Conservation (phyloP, 2,888 invertebrate genomes). For the Lamellibrachia satsuma region DNA sequence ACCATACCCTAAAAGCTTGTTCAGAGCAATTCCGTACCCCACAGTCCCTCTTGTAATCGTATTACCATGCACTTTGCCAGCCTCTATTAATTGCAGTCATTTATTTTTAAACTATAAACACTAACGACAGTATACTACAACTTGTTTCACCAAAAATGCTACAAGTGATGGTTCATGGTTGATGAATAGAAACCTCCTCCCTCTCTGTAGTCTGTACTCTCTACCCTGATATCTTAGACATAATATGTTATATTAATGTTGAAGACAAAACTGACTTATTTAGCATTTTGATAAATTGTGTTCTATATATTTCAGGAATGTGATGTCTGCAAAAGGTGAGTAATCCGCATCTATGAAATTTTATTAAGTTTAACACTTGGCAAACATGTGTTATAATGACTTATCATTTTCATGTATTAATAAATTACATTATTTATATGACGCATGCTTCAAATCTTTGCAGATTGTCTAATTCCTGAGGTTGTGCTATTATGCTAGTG, state of each 20-base stretch:
- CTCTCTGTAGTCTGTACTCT: neutral
- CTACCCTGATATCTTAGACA: neutral
- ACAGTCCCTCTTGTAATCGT: too few species aligned
- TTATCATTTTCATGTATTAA: neutral
- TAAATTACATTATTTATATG: slow-evolving; percentile 8
- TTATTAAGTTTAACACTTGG: slow-evolving; percentile 13
- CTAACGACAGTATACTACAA: too few species aligned
- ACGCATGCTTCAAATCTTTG: too few species aligned
- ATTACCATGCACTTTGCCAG: too few species aligned
- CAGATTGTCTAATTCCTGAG: too few species aligned
- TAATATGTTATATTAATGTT: neutral
- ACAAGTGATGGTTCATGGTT: too few species aligned
- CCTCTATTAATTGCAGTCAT: too few species aligned
- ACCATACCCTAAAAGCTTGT: too few species aligned
- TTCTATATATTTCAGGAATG: slow-evolving; percentile 70
- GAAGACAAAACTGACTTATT: slow-evolving; percentile 18
- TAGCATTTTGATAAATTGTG: neutral
- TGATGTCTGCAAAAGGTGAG: slow-evolving; percentile 71
- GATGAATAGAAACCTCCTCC: neutral
- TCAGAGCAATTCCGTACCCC: too few species aligned
- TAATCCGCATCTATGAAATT: slow-evolving; percentile 22
- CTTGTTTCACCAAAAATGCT: too few species aligned
- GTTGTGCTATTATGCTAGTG: too few species aligned
- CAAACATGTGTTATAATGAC: slow-evolving; percentile 22
- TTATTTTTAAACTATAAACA: too few species aligned